A percentile compares a stretch with the other conserved stretches of the same genome.
Conservation (phyloP, 2,113 vertebrate genomes). For the Nibea coibor region DNA sequence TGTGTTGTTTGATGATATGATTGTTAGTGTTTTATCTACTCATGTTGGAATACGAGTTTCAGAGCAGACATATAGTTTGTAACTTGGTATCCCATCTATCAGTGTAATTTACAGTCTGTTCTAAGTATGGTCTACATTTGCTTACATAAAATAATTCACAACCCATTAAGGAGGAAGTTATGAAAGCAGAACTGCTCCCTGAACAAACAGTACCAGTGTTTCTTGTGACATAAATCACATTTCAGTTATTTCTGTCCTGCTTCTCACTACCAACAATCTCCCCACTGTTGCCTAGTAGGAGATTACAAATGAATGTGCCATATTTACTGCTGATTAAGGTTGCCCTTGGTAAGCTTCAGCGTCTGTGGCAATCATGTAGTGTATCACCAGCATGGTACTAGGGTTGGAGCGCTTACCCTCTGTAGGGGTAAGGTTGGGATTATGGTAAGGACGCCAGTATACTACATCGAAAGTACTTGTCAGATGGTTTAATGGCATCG, state of each 20-base stretch:
- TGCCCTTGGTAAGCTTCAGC: conserved; percentile 12
- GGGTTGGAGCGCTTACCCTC: background rate
- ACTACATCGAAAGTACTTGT: background rate
- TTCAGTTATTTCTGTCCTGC: conserved; percentile 46
- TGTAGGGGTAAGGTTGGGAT: too few relatives aligned
- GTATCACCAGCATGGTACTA: conserved; percentile 1
- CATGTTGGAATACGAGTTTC: background rate
- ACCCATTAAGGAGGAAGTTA: conserved; percentile 5
- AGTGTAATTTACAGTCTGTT: background rate
- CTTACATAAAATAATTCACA: conserved; percentile 12
- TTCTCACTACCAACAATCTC: conserved; percentile 40
- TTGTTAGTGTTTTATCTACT: background rate
- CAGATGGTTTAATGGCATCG: background rate
- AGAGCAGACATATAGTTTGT: background rate
- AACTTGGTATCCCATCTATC: background rate
- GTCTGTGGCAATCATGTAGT: conserved; percentile 6
- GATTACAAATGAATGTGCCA: conserved; percentile 52
- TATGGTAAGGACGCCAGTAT: too few relatives aligned
- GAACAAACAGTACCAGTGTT: conserved; percentile 32
- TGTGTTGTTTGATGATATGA: background rate
- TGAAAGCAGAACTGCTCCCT: conserved; percentile 12
- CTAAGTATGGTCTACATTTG: background rate
- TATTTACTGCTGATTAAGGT: conserved; percentile 56
- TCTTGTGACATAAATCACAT: conserved; percentile 46
- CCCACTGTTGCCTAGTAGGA: conserved; percentile 50